These are phyloP conservation scores for Tenthredo mesomela DNA, from an alignment of 2,888 invertebrate genomes.

Conservation along the genomic window DNA sequence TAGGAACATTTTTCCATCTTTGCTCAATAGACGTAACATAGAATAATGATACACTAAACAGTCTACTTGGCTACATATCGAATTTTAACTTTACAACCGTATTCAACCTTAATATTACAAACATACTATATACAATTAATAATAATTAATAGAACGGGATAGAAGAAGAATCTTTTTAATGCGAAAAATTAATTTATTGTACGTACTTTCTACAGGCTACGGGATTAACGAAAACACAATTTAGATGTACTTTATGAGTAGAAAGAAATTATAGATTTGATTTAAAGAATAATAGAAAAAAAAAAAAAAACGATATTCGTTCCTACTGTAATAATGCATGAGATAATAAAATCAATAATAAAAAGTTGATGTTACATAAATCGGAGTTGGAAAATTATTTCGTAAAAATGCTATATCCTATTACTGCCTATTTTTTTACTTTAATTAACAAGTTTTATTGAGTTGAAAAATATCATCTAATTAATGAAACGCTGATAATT, in stretches of 20 bases:
- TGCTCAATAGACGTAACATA: slow-evolving; percentile 38
- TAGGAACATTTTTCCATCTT: slow-evolving; percentile 10
- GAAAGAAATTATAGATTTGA: slow-evolving; percentile 22
- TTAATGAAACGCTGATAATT: not conserved
- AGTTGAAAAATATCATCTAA: not conserved
- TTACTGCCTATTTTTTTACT: not conserved
- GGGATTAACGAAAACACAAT: slow-evolving; percentile 1
- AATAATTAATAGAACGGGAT: slow-evolving; percentile 19
- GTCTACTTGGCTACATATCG: slow-evolving; percentile 47
- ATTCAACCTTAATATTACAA: slow-evolving; percentile 38
- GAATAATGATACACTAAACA: not conserved
- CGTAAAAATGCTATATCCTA: not conserved
- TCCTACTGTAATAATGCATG: slow-evolving; percentile 56
- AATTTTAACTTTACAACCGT: slow-evolving; percentile 46
- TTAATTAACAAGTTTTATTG: not conserved
- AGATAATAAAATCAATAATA: slow-evolving; percentile 52
- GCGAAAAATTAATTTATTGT: not conserved
- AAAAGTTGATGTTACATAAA: slow-evolving; percentile 44
- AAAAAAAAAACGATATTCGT: slow-evolving; percentile 49
- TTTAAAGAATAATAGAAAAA: not conserved
- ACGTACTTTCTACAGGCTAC: slow-evolving; percentile 28
- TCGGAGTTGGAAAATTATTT: not conserved
- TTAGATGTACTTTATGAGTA: not conserved
- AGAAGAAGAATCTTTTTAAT: not conserved
- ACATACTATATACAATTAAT: not conserved